These are phyloP conservation scores for Pheosia tremula DNA, from an alignment of 2,888 invertebrate genomes.

Conservation along the genomic window DNA sequence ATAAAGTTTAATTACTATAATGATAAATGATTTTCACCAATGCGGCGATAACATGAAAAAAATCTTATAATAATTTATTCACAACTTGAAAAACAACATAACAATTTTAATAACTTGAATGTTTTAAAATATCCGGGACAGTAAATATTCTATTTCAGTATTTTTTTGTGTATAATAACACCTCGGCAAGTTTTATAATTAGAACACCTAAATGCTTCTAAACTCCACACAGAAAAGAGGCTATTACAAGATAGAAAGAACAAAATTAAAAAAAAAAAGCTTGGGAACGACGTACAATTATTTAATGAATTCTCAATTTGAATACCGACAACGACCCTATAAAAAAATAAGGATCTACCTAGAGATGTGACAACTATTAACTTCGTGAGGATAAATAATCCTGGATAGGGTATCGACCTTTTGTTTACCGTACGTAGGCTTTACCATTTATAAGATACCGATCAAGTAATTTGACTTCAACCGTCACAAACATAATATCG, in stretches of 20 bases:
- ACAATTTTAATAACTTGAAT: no score
- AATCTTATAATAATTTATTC: no score
- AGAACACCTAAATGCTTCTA: conserved; percentile 55
- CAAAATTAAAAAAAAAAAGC: conserved; percentile 62
- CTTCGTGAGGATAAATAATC: not conserved
- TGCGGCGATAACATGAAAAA: no score
- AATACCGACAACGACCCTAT: conserved; percentile 69
- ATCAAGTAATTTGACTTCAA: conserved; percentile 1
- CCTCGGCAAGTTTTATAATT: conserved; percentile 36
- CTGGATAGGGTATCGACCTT: not conserved
- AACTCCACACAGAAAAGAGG: conserved; percentile 59
- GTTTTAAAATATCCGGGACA: no score
- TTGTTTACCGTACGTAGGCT: not conserved
- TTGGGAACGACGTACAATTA: conserved; percentile 69
- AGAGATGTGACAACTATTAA: conserved; percentile 31
- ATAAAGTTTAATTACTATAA: conserved; percentile 16
- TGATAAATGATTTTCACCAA: conserved; percentile 11
- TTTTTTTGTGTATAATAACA: no score
- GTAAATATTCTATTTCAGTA: no score
- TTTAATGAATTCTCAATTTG: conserved; percentile 81
- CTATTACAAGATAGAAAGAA: conserved; percentile 62
- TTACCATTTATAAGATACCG: not conserved
- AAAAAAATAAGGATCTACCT: conserved; percentile 53
- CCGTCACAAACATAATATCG: conserved; percentile 5
- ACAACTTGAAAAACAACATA: no score